These are phyloP conservation scores for Aphelinus certus DNA, from an alignment of 1,140 invertebrate species.

Conservation along the genomic window DNA sequence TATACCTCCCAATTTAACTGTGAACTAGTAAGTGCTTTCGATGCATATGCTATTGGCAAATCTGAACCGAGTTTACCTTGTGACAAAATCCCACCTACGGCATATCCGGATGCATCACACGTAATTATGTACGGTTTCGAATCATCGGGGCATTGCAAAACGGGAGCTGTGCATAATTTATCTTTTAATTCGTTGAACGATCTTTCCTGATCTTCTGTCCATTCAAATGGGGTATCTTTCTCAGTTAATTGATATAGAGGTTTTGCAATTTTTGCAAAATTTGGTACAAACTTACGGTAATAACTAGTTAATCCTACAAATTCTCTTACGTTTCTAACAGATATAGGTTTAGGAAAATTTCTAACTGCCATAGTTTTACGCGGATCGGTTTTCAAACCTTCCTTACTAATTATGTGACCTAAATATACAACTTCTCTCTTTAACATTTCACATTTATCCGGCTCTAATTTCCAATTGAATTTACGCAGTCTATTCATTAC, in stretches of 20 bases:
- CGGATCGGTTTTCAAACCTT: conserved; percentile 9
- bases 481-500: conserved; percentile 1
- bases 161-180: conserved; percentile 27
- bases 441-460: conserved; percentile 17
- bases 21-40: no score
- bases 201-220: neutral
- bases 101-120: conserved; percentile 57
- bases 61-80: conserved; percentile 37
- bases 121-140: conserved; percentile 54
- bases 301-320: conserved; percentile 26
- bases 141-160: conserved; percentile 57
- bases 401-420: conserved; percentile 3
- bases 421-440: conserved; percentile 6
- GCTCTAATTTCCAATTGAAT: neutral
- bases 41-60: neutral
- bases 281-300: conserved; percentile 13
- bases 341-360: neutral
- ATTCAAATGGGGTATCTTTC: neutral
- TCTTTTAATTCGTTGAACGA: conserved; percentile 5
- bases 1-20: neutral
- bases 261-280: conserved; percentile 9
- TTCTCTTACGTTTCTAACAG: conserved; percentile 2
- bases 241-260: neutral
- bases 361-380: neutral
- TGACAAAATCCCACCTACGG: conserved; percentile 53